Base-by-base conservation (phyloP, 1,140 invertebrate species). In the Hylaeus volcanicus region DNA sequence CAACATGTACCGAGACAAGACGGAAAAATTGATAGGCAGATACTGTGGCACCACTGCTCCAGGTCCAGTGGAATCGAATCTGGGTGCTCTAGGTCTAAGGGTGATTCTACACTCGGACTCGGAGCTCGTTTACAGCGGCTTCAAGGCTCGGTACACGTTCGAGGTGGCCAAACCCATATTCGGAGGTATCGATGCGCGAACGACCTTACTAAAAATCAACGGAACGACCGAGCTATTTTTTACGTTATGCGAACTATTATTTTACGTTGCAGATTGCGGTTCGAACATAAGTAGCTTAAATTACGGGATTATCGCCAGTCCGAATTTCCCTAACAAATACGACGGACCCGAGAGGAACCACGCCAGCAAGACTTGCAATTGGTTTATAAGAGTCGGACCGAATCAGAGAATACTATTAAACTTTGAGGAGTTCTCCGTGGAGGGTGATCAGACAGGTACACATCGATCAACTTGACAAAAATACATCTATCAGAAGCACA, bases 81-180 rank as follows among this genome's bases (percentile, higher is more conserved):
- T 96, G 39, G 97, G 97, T 37, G 97, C 97, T 11, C 94, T 96
- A 56, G 97, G 97, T 3, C 94, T 98, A 45, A 97, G 97, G 88
- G 95, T 99, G 37, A 94, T 98, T 61, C 93, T 98, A 48, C 97
- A 97, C 89, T 97, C 98, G 5, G 97, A 99, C 90, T 94, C 94
- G 9, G 96, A 97, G 82, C 95, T 95, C 58, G 97, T 98, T 39
- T 97, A 96, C 78, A 98, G 97, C 86, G 98, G 98, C 12, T 99
- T 99, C 92, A 97, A 97, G 89, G 98, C 97, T 2, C 94, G 96
- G 85, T 99, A 99, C 90, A 96, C 96, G 81, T 99, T 98, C 92
- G 97, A 98, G 93, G 95, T 95, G 53, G 96, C 97, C 63, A 97
- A 98, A 91, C 96, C 97, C 11, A 96, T 97, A 89, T 97, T 97